Conservation (phyloP, 2,888 invertebrate species). For the Protonemura montana region DNA sequence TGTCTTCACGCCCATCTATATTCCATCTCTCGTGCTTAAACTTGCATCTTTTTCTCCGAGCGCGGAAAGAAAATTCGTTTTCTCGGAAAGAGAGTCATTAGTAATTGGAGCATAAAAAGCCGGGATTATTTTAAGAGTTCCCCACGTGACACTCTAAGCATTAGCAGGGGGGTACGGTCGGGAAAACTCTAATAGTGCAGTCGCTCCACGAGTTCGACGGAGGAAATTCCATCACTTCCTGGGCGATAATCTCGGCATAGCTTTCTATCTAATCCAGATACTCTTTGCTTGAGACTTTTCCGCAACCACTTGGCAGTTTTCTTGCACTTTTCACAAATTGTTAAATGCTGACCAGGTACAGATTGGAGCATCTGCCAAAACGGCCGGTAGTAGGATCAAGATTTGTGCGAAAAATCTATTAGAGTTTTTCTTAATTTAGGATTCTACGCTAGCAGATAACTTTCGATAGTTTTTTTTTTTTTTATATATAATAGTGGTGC, state of each 20-base stretch:
- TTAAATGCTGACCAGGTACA: too few relatives aligned
- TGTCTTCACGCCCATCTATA: conserved; percentile 27
- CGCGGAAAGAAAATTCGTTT: conserved; percentile 20
- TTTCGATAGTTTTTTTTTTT: too few relatives aligned
- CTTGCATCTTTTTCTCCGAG: neutral
- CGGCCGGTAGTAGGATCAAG: too few relatives aligned
- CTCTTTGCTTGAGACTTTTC: neutral
- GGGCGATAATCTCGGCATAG: neutral
- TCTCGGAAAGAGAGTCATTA: conserved; percentile 15
- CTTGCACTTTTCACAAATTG: neutral
- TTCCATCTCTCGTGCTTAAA: neutral
- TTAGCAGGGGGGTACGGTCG: too few relatives aligned
- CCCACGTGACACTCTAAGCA: neutral
- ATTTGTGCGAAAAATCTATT: too few relatives aligned
- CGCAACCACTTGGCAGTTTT: neutral
- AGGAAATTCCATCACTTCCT: neutral
- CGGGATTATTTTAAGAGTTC: conserved; percentile 15
- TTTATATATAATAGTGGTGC: too few relatives aligned
- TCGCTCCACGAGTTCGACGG: neutral
- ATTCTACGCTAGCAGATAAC: too few relatives aligned
- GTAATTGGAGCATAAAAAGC: conserved; percentile 26
- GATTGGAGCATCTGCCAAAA: too few relatives aligned
- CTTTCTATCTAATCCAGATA: neutral
- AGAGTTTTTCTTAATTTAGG: too few relatives aligned
- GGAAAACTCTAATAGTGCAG: neutral